Evolutionary conservation across 2,113 vertebrate species (phyloP), one percentile per base, ranked within the genome.

Genomic region (Tretioscincus oriximinensis): DNA sequence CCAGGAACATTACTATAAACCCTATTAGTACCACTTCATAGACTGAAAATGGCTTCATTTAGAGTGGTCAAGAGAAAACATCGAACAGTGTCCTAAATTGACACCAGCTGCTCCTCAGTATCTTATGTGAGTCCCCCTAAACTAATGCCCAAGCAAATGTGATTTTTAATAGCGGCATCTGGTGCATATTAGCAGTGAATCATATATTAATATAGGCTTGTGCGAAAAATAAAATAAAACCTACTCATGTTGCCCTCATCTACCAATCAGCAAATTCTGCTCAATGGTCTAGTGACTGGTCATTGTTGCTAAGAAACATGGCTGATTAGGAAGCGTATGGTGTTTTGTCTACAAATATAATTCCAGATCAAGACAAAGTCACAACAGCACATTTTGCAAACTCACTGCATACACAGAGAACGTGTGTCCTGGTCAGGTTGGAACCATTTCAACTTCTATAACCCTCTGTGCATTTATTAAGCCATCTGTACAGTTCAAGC

Each of bases 141-240:
- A 84, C 64, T 82, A 73, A 8, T 86, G 82, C 71, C 84, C 85
- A 93, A 92, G 78, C 74, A 80, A 87, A 89, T 85, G 24, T 67
- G 60, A 22, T 81, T 86, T 80, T 84, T 81, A 85, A 47, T 72
- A 76, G 77, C 81, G 89, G 90, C 93, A 94, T 90, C 87, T 94
- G 81, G 45, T 89, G 88, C 74, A 88, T 87, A 93, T 93, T 94
- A 92, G 88, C 60, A 83, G 89, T 85, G 63, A 92, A 94, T 93
- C 90, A 84, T 88, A 86, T 76, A 85, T 70, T 67, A 92, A 88
- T 84, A 89, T 5, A 75, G 49, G 80, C 60, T 84, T 84, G 73
- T 86, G 68, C 76, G 86, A 83, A 86, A 29, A 85, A 28, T 41
- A 78, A 86, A 87, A 41, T 41, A 81, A 78, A 80, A 80, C 65